Evolutionary conservation across 2,113 vertebrate species (phyloP).

Genomic region (Tachuris rubrigastra): DNA sequence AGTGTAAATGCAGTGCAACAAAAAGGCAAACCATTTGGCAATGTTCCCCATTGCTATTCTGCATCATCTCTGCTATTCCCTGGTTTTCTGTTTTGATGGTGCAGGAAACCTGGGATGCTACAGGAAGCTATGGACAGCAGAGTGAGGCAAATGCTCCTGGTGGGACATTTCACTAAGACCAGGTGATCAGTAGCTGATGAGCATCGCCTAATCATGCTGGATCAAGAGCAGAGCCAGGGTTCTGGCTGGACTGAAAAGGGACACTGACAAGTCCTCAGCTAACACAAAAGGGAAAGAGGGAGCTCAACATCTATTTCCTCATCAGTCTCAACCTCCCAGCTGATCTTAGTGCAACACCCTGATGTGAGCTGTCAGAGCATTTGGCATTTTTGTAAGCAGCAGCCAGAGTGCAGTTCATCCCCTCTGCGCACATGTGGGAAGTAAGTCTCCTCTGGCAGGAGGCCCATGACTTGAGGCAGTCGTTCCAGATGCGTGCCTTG

Average conservation of each 20-base stretch:
- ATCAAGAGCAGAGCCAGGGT: not conserved
- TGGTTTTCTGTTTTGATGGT: not conserved
- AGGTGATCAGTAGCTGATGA: not conserved
- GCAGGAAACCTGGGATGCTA: not conserved
- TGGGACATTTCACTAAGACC: not conserved
- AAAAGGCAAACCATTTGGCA: not conserved
- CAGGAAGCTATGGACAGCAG: not conserved
- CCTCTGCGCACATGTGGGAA: accelerated
- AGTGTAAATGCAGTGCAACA: not conserved
- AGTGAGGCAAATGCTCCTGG: not conserved
- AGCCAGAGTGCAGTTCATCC: not conserved
- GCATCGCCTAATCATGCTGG: not conserved
- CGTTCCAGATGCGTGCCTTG: accelerated
- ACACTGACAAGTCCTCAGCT: not conserved
- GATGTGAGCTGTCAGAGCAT: not conserved
- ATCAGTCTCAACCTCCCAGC: not conserved
- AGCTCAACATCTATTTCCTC: not conserved
- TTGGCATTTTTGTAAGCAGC: not conserved
- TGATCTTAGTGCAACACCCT: not conserved
- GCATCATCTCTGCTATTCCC: not conserved
- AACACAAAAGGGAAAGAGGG: not conserved
- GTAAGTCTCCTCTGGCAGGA: not conserved
- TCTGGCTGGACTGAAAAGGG: not conserved
- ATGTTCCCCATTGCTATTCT: not conserved
- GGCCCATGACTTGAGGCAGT: not conserved